Evolutionary conservation across 2,797 vertebrate genomes (phyloP), one percentile per base, ranked within the genome.

Genomic region (Hybognathus amarus): DNA sequence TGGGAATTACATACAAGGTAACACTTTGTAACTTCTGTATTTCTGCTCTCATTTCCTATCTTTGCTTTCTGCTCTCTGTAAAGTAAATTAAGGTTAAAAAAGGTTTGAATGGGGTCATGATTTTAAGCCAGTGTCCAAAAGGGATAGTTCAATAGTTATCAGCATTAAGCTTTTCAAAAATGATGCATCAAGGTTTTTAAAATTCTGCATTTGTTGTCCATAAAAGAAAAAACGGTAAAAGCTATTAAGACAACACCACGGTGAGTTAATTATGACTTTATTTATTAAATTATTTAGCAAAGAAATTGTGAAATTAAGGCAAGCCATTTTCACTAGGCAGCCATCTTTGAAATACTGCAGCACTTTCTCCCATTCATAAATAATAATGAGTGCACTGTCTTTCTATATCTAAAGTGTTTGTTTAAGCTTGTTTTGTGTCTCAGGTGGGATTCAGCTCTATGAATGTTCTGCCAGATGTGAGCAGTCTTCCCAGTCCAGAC

Each of bases 401-500:
- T 22, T 11, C 3, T 22, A n/a, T n/a, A 56, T 11, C 54, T n/a
- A n/a, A n/a, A n/a, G 3, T 17, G 3, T 30, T 47, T 27, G 40
- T 54, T 61, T 27, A 30, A 17, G 1, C 18, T 77, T 33, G 8
- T 8, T 50, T 36, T 6, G 4, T 79, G 17, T 15, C 36, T 70
- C 66, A 70, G 78, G 52, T 70, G 50, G 38, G 17, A 80, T 22
- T 20, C 52, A 33, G 52, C 52, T 64, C 40, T 20, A 18, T 30
- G 10, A 11, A 50, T 70, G 50, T 40, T 27, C 24, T 70, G 18
- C 11, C 4, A 42, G 50, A 70, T 12, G 38, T 30, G 11, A 47
- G 7, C 33, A 70, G 13, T 74, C 82, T 52, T 63, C 79, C 69
- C 4, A 42, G 17, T 45, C 3, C 68, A 50, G 84, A 87, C 12